A percentile compares a stretch with the other conserved stretches of the same genome.
Evolutionary conservation across 1,140 invertebrate genomes (phyloP).

Genomic region (Pantala flavescens): DNA sequence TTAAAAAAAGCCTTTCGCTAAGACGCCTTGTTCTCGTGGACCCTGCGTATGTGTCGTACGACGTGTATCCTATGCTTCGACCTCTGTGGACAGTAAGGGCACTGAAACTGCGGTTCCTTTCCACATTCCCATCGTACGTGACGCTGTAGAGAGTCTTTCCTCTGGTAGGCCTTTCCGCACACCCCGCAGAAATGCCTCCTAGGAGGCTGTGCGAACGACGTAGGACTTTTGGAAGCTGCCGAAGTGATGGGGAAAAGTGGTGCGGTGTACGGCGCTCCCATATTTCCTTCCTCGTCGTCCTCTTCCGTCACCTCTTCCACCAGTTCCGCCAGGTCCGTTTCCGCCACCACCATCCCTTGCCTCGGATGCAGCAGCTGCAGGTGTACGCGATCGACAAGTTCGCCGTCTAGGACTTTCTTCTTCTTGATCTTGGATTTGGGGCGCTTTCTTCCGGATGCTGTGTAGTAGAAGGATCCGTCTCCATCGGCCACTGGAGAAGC

Average conservation of each 20-base stretch:
- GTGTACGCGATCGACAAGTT: not conserved
- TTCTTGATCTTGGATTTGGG: conserved; percentile 5
- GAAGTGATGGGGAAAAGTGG: not conserved
- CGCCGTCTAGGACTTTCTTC: not conserved
- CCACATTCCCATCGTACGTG: conserved; percentile 45
- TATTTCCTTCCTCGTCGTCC: not conserved
- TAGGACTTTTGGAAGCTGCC: not conserved
- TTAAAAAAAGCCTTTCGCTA: not conserved
- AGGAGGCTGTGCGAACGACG: not conserved
- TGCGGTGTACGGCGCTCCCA: not conserved
- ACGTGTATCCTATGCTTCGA: conserved; percentile 29
- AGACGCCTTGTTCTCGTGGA: conserved; percentile 2
- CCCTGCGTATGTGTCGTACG: not conserved
- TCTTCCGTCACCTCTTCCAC: conserved; percentile 3
- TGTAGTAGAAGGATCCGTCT: not conserved
- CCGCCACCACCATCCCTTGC: not conserved
- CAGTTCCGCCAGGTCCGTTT: not conserved
- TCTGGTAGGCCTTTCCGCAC: conserved; percentile 45
- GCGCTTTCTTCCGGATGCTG: not conserved
- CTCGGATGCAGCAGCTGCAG: not conserved
- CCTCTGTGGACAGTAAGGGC: conserved; percentile 38
- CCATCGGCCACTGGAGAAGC: not conserved
- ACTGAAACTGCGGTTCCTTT: conserved; percentile 45
- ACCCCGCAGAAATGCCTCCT: conserved; percentile 20
- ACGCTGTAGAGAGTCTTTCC: conserved; percentile 39